phyloP scores from a whole-genome alignment of 2,113 vertebrate species.

The Centrocercus urophasianus region DNA sequence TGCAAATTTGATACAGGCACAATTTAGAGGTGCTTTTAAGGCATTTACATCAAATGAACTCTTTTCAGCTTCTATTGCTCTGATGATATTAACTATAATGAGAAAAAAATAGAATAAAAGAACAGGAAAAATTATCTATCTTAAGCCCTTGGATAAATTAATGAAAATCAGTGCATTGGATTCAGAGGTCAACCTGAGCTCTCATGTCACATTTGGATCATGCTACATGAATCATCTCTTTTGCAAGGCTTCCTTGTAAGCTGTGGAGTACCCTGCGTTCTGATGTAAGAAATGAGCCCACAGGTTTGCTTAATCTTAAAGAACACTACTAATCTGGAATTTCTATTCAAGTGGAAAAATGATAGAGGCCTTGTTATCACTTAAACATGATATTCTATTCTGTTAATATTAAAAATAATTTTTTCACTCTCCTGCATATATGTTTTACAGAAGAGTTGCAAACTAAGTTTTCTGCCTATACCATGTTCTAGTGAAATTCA shows the following conservation, averaged over 20 bases:
- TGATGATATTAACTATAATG: not conserved
- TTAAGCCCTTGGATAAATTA: not conserved
- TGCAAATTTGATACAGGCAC: constrained; percentile 51
- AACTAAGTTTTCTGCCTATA: not conserved
- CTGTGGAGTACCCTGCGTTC: not conserved
- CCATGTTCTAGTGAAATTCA: not conserved
- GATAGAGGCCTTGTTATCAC: rapidly evolving
- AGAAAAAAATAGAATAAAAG: not conserved
- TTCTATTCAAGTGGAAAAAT: not conserved
- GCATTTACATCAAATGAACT: not conserved
- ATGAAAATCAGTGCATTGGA: not conserved
- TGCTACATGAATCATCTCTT: not conserved
- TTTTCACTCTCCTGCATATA: not conserved
- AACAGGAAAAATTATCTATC: not conserved
- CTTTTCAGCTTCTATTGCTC: not conserved
- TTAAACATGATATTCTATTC: not conserved
- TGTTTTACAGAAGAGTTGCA: not conserved
- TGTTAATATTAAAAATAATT: not conserved
- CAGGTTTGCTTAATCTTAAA: not conserved
- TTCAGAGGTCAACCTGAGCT: not conserved
- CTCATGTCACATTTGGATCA: not conserved
- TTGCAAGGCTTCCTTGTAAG: not conserved
- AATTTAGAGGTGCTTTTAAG: constrained; percentile 46
- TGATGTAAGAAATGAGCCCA: not conserved
- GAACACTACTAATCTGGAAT: not conserved